Evolutionary conservation across 1,140 invertebrate species (phyloP).

Genomic region (Camponotus vicinus): DNA sequence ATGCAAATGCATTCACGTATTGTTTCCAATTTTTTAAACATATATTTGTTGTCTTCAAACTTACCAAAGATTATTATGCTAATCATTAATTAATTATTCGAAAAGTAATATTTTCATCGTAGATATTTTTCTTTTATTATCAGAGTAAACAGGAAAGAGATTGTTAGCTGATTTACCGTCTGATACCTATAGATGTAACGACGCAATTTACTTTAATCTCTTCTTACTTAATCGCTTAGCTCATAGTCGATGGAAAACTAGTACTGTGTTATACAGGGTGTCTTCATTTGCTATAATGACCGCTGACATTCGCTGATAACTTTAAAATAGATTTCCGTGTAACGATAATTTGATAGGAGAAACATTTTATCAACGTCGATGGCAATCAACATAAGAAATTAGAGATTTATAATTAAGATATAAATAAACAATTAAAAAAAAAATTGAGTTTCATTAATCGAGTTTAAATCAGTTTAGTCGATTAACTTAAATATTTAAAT

Average conservation of each 20-base stretch:
- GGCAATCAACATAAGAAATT: slow-evolving; percentile 1
- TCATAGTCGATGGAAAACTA: slow-evolving; percentile 14
- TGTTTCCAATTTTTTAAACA: not conserved
- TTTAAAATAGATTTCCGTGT: slow-evolving; percentile 13
- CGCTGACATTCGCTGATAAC: slow-evolving; percentile 17
- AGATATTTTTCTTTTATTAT: not conserved
- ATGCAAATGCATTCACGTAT: not conserved
- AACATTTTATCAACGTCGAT: not conserved
- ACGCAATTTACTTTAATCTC: slow-evolving; percentile 30
- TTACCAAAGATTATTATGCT: not conserved
- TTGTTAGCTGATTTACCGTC: not conserved
- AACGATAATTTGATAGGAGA: slow-evolving; percentile 10
- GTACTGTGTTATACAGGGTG: not conserved
- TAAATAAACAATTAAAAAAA: not conserved
- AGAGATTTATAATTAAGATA: slow-evolving; percentile 15
- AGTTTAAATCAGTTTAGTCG: slow-evolving; percentile 10
- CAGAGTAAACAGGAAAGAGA: not conserved
- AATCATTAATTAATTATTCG: not conserved
- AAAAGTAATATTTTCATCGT: not conserved
- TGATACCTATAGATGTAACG: slow-evolving; percentile 8
- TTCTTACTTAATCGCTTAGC: slow-evolving; percentile 42
- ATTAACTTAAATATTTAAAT: not conserved
- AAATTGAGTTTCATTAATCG: not conserved
- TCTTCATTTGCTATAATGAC: not conserved
- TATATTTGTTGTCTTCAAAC: not conserved